Evolutionary conservation across 2,888 invertebrate genomes (phyloP).

Genomic region (Trachelus tabidus): DNA sequence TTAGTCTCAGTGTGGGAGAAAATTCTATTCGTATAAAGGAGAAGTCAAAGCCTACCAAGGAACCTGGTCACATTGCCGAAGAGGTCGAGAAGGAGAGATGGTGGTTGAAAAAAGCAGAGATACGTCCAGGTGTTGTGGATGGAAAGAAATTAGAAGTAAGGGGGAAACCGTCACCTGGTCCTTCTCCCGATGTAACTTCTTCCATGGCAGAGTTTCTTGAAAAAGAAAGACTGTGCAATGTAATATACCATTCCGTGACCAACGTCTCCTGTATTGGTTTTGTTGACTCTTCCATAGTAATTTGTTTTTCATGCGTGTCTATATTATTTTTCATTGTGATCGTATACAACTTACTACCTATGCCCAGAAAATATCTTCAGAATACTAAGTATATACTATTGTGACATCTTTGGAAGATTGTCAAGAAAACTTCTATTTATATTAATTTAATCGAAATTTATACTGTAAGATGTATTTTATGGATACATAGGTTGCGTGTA

Average conservation of each 20-base stretch:
- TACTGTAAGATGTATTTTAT: not conserved
- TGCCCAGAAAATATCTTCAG: not conserved
- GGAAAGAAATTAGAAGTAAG: conserved; percentile 33
- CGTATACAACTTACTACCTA: not conserved
- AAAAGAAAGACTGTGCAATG: conserved; percentile 59
- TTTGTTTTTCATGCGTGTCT: not conserved
- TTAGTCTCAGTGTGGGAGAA: conserved; percentile 53
- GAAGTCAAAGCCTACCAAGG: conserved; percentile 35
- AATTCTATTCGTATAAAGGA: conserved; percentile 53
- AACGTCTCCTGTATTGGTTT: not conserved
- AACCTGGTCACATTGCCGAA: not conserved
- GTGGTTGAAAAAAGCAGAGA: conserved; percentile 54
- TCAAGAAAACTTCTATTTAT: not conserved
- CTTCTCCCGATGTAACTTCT: conserved; percentile 52
- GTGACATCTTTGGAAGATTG: not conserved
- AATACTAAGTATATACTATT: not conserved
- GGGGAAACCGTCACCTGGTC: conserved; percentile 30
- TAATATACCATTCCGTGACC: conserved; percentile 23
- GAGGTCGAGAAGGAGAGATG: conserved; percentile 33
- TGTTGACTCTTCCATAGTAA: not conserved
- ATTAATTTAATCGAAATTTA: not conserved
- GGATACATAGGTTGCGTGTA: conserved; percentile 41
- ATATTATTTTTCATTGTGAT: not conserved
- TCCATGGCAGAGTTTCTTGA: conserved; percentile 60
- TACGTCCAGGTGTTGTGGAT: conserved; percentile 35